Evolutionary conservation across 2,797 vertebrate species (phyloP).

Genomic region (Acrocephalus scirpaceus): DNA sequence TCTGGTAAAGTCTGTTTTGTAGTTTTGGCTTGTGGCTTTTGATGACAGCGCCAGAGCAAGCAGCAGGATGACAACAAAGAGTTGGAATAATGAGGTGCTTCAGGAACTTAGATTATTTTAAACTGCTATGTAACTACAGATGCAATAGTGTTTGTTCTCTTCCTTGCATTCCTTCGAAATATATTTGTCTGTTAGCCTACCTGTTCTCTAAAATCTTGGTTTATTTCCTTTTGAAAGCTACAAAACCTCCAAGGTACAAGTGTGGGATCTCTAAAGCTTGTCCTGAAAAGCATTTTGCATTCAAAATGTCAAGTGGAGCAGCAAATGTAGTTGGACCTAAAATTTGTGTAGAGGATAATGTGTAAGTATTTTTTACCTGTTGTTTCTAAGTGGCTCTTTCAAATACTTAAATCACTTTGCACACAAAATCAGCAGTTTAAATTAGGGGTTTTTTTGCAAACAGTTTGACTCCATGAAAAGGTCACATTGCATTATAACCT

Average conservation of each 20-base stretch:
- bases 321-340: slow-evolving; percentile 95
- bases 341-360: slow-evolving; percentile 92
- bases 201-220: neutral
- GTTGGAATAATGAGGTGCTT: neutral
- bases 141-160: neutral
- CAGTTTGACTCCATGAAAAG: neutral
- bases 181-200: neutral
- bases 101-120: neutral
- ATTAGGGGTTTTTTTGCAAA: neutral
- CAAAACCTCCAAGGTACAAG: slow-evolving; percentile 82
- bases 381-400: neutral
- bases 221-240: slow-evolving; percentile 75
- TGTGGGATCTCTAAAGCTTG: slow-evolving; percentile 91
- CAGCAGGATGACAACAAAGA: neutral
- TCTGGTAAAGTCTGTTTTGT: neutral
- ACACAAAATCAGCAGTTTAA: neutral
- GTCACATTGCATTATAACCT: neutral
- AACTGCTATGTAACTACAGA: neutral
- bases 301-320: slow-evolving; percentile 95
- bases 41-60: neutral
- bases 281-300: slow-evolving; percentile 88
- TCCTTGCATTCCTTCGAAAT: neutral
- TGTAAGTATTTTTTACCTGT: slow-evolving; percentile 80
- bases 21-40: neutral
- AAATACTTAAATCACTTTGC: neutral